phyloP scores from a whole-genome alignment of 2,113 vertebrate species.

The Rhabdornis inornatus region DNA sequence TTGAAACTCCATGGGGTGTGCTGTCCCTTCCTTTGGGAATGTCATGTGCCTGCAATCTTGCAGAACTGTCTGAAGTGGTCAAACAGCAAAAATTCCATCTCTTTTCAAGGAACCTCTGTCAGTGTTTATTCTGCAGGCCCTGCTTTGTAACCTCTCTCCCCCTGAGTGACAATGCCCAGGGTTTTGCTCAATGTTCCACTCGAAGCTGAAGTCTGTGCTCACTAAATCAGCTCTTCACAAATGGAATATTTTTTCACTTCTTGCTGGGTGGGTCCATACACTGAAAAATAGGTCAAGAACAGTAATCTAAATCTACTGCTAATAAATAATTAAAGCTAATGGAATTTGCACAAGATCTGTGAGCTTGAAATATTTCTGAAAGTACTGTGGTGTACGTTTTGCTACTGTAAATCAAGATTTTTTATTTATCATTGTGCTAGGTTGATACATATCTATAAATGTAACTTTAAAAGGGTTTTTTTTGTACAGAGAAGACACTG shows the following conservation, averaged over 20 bases:
- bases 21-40: neutral
- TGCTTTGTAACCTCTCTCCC: neutral
- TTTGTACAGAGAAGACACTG: neutral
- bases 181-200: slow-evolving; percentile 43
- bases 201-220: slow-evolving; percentile 44
- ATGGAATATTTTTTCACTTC: slow-evolving; percentile 74
- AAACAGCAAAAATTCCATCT: neutral
- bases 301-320: slow-evolving; percentile 80
- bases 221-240: slow-evolving; percentile 61
- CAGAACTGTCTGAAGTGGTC: neutral
- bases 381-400: slow-evolving; percentile 56
- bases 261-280: slow-evolving; percentile 65
- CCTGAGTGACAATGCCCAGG: neutral
- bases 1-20: neutral
- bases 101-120: slow-evolving; percentile 21
- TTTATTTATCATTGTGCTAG: slow-evolving; percentile 73
- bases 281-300: slow-evolving; percentile 82
- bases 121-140: slow-evolving; percentile 38
- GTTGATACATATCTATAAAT: slow-evolving; percentile 60
- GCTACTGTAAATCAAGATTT: slow-evolving; percentile 68
- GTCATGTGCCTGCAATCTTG: neutral
- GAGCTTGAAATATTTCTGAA: slow-evolving; percentile 73
- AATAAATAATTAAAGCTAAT: slow-evolving; percentile 88
- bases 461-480: neutral
- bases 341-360: slow-evolving; percentile 80